Percentiles rank a stretch among this genome's conserved stretches.
These are phyloP conservation scores for Drosophila funebris DNA, from an alignment of 1,140 invertebrate species.

Conservation along the genomic window DNA sequence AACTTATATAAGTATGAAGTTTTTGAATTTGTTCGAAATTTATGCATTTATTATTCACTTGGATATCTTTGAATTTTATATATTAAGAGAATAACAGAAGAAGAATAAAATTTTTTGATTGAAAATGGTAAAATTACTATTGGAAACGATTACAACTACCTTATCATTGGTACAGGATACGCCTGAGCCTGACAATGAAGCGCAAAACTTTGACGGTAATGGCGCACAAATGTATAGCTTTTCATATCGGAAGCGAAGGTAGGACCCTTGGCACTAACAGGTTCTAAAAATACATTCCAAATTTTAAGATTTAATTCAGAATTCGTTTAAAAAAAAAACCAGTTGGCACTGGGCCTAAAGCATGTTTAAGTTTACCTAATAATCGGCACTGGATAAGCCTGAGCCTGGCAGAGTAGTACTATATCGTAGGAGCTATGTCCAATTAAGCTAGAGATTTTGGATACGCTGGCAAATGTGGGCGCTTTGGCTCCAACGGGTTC, in stretches of 20 bases:
- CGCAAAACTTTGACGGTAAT: constrained; percentile 85
- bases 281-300: constrained; percentile 85
- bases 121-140: too few relatives aligned
- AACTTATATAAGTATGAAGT: too few relatives aligned
- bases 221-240: constrained; percentile 86
- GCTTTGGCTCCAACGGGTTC: constrained; percentile 85
- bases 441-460: constrained; percentile 85
- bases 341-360: constrained; percentile 28
- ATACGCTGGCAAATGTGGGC: constrained; percentile 87
- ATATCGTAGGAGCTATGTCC: constrained; percentile 84
- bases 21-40: too few relatives aligned
- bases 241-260: constrained; percentile 88
- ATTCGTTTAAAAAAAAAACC: constrained; percentile 83
- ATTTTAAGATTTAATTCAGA: constrained; percentile 4
- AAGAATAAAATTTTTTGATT: too few relatives aligned
- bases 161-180: constrained; percentile 87
- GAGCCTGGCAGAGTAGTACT: constrained; percentile 88
- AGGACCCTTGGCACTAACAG: constrained; percentile 89
- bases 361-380: constrained; percentile 84
- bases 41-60: too few relatives aligned
- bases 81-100: too few relatives aligned
- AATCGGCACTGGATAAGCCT: constrained; percentile 88
- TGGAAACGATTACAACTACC: constrained; percentile 85
- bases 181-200: constrained; percentile 92
- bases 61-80: too few relatives aligned